Base-by-base conservation (phyloP, 2,797 vertebrate genomes). In the Channallabes apus region DNA sequence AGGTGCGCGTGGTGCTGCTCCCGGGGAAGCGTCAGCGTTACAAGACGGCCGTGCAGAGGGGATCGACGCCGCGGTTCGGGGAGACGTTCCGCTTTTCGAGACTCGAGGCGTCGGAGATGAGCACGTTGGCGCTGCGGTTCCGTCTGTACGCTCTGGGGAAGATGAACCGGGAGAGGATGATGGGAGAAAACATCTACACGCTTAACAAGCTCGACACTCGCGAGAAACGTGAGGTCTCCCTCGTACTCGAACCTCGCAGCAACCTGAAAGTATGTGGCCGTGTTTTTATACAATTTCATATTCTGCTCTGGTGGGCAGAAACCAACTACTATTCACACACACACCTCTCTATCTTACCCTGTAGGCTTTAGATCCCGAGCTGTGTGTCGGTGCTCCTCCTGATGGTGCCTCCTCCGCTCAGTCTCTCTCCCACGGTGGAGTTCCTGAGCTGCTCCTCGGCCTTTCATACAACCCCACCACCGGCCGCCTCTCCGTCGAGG, bases 381-480 rank as follows among this genome's bases (percentile, higher is more conserved):
- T 96, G 85, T 97, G 97, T 91, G 93, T 96, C 89, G 96, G 96
- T 22, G 94, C 94, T 91, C 96, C 95, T 92, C 97, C 96, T 68
- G 97, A 98, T 88, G 96, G 96, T 35, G 92, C 94, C 91, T 97
- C 97, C 20, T 97, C 96, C 87, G 95, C 95, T 4, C 97, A 97
- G 94, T 98, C 97, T 24, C 94, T 99, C 93, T 95, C 97, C 0
- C 97, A 99, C 82, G 97, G 97, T 86, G 97, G 97, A 56, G 94
- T 95, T 90, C 98, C 98, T 38, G 98, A 99, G 93, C 96, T 99
- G 90, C 92, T 99, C 80, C 93, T 99, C 89, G 98, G 98, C 4
- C 94, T 99, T 86, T 94, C 96, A 20, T 99, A 99, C 93, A 99
- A 96, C 51, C 96, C 98, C 92, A 98, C 97, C 79, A 99, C 98